Percentiles rank a stretch among this genome's conserved stretches.
phyloP scores from a whole-genome alignment of 2,113 vertebrate genomes.

The Ailurus styani region DNA sequence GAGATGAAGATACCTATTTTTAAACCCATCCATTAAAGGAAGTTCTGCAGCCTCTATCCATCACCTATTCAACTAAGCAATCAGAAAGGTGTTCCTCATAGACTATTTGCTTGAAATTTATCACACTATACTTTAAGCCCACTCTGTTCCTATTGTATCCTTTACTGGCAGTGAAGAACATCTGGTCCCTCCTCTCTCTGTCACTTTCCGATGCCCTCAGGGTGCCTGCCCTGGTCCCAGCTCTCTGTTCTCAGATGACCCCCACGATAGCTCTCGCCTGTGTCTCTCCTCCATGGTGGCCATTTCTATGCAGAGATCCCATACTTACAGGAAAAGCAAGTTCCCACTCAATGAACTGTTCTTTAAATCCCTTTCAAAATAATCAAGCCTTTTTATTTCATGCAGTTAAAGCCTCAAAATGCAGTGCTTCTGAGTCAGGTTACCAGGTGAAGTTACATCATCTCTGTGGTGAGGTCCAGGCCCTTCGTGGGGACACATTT shows the following conservation, averaged over 20 bases:
- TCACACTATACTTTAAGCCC: background rate
- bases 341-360: background rate
- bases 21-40: background rate
- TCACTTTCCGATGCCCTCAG: background rate
- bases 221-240: background rate
- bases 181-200: background rate
- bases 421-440: background rate
- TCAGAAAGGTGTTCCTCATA: background rate
- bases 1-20: background rate
- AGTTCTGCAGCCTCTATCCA: background rate
- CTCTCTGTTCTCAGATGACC: background rate
- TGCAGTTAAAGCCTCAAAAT: background rate
- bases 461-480: background rate
- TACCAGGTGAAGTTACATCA: background rate
- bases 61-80: background rate
- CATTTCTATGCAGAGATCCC: background rate
- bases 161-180: background rate
- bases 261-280: accelerated
- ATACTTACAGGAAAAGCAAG: background rate
- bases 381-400: background rate
- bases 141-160: background rate
- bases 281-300: background rate
- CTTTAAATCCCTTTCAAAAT: background rate
- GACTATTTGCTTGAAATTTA: background rate
- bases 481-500: background rate